Evolutionary conservation across 2,113 vertebrate genomes (phyloP), one percentile per base, ranked within the genome.

Genomic region (Hyperopisus bebe): DNA sequence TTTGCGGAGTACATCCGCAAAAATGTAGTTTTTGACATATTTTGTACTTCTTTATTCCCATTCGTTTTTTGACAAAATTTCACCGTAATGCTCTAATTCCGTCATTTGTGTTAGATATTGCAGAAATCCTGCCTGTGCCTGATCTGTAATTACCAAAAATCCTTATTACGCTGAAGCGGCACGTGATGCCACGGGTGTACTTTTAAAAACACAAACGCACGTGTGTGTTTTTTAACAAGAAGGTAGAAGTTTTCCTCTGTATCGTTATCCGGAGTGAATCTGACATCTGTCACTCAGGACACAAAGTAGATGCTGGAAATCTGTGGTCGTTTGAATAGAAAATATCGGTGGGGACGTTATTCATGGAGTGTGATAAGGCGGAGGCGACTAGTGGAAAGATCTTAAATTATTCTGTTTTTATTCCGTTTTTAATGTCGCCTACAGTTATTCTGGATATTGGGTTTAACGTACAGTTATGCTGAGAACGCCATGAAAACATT

Each of bases 241-340:
- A 19, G 46, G 48, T 55, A 9, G 15, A 87, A 35, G 85, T 53
- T 27, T 51, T 86, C 50, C 47, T 50, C 47, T 86, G 48, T 31
- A 31, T 51, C 21, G 15, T 51, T 53, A 86, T 50, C 84, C 47
- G n/a, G 46, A 50, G 24, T 31, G 10, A 10, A 50, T 51, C 35
- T 86, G n/a, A 86, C 84, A 86, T 46, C 84, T 53, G 85, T 31
- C 85, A 19, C 85, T 86, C 50, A 21, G 15, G 27, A 86, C 44
- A 10, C 46, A 53, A 31, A 86, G 47, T 17, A 51, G 48, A 35
- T 50, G 10, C 24, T 86, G 84, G 11, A 24, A 48, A 86, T 47
- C 7, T 51, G 7, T 24, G 4, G 21, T 86, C 24, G 8, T 8
- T 24, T 21, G 19, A 19, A 42, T 5, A 10, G 8, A 24, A 46